Evolutionary conservation across 2,113 vertebrate genomes (phyloP).

Genomic region (Atherinomorus stipes): DNA sequence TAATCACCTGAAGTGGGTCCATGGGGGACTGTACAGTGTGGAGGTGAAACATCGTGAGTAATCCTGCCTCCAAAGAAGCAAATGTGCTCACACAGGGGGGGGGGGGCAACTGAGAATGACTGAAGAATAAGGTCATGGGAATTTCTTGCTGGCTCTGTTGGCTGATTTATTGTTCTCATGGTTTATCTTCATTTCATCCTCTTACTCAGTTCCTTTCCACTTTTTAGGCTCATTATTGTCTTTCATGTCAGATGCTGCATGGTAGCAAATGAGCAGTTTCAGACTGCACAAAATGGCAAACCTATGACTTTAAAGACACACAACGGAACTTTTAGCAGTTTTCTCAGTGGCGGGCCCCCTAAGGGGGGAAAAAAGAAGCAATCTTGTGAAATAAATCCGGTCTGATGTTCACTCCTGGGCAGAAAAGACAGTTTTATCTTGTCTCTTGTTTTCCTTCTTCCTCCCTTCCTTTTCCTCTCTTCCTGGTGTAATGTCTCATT

Average conservation of each 20-base stretch:
- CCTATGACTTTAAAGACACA: too few relatives aligned
- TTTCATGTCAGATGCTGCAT: neutral
- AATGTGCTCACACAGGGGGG: neutral
- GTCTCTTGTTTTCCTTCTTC: too few relatives aligned
- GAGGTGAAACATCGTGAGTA: slow-evolving; percentile 32
- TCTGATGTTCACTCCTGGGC: too few relatives aligned
- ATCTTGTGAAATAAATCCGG: too few relatives aligned
- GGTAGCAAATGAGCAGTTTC: neutral
- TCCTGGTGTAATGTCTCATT: too few relatives aligned
- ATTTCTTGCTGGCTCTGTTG: neutral
- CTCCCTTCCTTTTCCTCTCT: too few relatives aligned
- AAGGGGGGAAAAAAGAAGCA: too few relatives aligned
- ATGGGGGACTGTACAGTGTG: slow-evolving; percentile 4
- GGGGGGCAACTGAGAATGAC: slow-evolving; percentile 6
- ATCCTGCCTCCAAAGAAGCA: slow-evolving; percentile 24
- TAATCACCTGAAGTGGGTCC: slow-evolving; percentile 3
- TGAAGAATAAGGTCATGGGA: slow-evolving; percentile 18
- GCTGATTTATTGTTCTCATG: neutral
- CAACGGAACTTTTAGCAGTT: too few relatives aligned
- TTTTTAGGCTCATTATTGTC: neutral
- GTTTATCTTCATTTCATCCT: neutral
- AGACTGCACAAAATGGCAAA: too few relatives aligned
- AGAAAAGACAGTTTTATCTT: too few relatives aligned
- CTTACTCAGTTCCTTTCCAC: neutral
- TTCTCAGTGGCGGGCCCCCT: too few relatives aligned